Percentiles rank a stretch among this genome's conserved stretches.
These are phyloP conservation scores for Troilus luridus DNA, from an alignment of 2,888 invertebrate genomes.

Conservation along the genomic window DNA sequence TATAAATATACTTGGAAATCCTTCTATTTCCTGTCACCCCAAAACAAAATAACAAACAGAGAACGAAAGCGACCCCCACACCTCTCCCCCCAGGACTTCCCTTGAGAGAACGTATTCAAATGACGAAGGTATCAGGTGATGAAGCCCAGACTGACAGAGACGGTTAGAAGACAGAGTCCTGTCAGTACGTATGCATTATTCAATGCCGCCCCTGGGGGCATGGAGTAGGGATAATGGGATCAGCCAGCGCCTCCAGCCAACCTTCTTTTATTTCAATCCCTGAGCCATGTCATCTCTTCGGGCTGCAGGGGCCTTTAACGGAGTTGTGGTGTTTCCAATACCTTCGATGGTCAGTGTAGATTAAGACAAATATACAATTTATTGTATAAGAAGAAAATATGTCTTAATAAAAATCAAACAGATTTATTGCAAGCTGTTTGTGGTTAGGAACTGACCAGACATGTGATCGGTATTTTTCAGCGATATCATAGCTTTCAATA, in stretches of 20 bases:
- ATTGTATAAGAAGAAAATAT: too few relatives aligned
- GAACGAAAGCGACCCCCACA: background rate
- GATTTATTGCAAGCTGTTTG: too few relatives aligned
- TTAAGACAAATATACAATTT: too few relatives aligned
- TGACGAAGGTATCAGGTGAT: conserved; percentile 26
- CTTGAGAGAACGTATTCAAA: conserved; percentile 21
- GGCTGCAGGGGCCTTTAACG: background rate
- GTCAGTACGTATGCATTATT: conserved; percentile 24
- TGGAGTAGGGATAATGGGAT: conserved; percentile 33
- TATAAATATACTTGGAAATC: background rate
- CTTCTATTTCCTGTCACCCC: background rate
- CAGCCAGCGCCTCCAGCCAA: background rate
- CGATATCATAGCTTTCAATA: too few relatives aligned
- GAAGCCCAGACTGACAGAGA: conserved; percentile 19
- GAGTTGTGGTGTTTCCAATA: too few relatives aligned
- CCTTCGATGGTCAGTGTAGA: too few relatives aligned
- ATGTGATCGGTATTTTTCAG: too few relatives aligned
- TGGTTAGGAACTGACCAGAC: too few relatives aligned
- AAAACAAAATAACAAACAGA: background rate
- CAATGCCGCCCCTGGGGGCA: conserved; percentile 7
- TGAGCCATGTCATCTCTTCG: background rate
- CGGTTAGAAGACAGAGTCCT: background rate
- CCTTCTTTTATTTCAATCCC: conserved; percentile 25
- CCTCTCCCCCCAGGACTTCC: background rate
- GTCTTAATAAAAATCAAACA: too few relatives aligned